phyloP scores from a whole-genome alignment of 2,113 vertebrate species.

The Dicaeum eximium region DNA sequence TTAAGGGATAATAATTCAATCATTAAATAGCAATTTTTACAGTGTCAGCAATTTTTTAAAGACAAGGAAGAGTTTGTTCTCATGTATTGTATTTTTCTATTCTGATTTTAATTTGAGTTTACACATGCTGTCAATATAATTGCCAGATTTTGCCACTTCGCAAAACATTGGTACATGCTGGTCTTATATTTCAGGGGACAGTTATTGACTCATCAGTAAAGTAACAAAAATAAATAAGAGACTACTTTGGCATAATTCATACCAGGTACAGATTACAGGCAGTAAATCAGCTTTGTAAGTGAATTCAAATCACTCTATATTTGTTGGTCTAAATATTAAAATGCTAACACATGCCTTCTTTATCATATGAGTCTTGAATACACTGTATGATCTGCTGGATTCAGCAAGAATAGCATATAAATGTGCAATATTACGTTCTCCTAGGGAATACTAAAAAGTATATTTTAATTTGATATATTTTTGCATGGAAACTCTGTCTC shows the following conservation, averaged over 20 bases:
- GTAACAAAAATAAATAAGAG: constrained; percentile 17
- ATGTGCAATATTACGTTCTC: not conserved
- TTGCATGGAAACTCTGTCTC: not conserved
- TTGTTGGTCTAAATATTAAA: constrained; percentile 45
- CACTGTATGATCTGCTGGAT: not conserved
- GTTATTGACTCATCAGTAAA: constrained; percentile 1
- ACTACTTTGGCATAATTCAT: not conserved
- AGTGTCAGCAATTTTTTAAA: not conserved
- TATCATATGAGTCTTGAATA: not conserved
- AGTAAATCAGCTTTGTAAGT: not conserved
- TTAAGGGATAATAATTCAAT: not conserved
- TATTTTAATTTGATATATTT: not conserved
- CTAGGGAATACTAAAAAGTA: not conserved
- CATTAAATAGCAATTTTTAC: not conserved
- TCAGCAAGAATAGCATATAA: not conserved
- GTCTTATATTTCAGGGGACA: not conserved
- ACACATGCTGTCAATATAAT: not conserved
- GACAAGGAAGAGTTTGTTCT: not conserved
- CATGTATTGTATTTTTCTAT: not conserved
- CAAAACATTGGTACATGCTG: not conserved
- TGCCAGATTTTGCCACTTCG: not conserved
- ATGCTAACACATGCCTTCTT: not conserved
- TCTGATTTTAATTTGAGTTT: constrained; percentile 16
- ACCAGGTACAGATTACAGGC: not conserved
- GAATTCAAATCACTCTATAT: not conserved